These are phyloP conservation scores for Chelonoidis abingdonii DNA, from an alignment of 2,113 vertebrate genomes.

Conservation along the genomic window DNA sequence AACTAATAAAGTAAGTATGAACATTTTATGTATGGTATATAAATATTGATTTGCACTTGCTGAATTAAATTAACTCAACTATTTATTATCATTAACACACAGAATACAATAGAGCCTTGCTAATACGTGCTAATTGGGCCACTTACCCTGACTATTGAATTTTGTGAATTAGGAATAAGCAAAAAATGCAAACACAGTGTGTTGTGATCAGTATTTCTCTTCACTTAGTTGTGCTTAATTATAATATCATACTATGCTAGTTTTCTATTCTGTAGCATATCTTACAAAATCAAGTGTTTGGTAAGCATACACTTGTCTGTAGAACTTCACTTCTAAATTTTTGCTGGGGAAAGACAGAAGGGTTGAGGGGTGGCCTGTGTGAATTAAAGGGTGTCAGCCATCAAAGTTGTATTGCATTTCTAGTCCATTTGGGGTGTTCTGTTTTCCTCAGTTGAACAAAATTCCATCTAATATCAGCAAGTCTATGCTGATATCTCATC, in stretches of 20 bases:
- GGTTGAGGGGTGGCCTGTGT: background rate
- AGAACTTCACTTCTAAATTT: background rate
- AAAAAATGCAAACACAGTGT: background rate
- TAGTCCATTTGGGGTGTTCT: background rate
- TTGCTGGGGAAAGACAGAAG: background rate
- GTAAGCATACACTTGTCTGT: background rate
- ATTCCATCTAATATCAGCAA: background rate
- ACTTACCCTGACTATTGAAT: background rate
- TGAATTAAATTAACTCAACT: background rate
- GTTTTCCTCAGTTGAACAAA: background rate
- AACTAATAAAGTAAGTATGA: constrained; percentile 78
- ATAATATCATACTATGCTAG: background rate
- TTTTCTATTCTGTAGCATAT: background rate
- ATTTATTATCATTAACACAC: background rate
- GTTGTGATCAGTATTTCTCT: background rate
- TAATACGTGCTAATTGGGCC: background rate
- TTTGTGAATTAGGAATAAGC: background rate
- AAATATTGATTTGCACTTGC: background rate
- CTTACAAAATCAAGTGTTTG: background rate
- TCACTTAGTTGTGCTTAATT: background rate
- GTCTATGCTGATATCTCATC: background rate
- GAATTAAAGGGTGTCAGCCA: background rate
- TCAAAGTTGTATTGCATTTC: background rate
- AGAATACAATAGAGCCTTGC: background rate
- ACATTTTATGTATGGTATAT: background rate